Conservation (phyloP, 2,888 invertebrate species). For the Stenotaenia linearis region DNA sequence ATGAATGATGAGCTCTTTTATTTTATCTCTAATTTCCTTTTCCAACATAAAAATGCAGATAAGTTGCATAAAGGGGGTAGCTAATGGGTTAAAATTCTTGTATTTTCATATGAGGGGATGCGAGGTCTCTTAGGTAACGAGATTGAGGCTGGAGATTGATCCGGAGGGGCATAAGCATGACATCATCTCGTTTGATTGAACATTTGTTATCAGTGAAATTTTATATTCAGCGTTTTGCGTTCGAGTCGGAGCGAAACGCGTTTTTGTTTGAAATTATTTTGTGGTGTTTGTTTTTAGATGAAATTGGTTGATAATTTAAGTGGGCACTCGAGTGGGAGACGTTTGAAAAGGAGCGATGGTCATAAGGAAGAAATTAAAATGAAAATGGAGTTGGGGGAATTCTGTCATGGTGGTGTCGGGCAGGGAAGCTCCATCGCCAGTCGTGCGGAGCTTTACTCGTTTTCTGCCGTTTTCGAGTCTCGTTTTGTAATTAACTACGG, state of each 20-base stretch:
- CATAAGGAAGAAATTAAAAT: too few species aligned
- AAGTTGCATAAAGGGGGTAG: not conserved
- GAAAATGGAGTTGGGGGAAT: too few species aligned
- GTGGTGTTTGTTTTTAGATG: too few species aligned
- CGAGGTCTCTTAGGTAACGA: conserved; percentile 2
- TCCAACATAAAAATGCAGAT: not conserved
- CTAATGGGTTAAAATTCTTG: not conserved
- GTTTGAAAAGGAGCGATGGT: too few species aligned
- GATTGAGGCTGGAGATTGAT: conserved; percentile 16
- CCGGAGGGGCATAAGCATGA: not conserved
- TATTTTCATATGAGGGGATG: not conserved
- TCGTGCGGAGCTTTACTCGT: not conserved
- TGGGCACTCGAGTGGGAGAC: too few species aligned
- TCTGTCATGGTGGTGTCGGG: too few species aligned
- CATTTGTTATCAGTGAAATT: not conserved
- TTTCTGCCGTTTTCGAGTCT: not conserved
- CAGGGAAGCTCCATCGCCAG: not conserved
- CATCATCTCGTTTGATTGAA: conserved; percentile 7
- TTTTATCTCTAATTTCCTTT: not conserved
- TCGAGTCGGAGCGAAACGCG: not conserved
- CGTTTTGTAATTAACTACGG: not conserved
- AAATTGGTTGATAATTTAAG: too few species aligned
- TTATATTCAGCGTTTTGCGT: not conserved
- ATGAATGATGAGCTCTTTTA: not conserved
- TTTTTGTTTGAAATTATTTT: too few species aligned